Evolutionary conservation across 1,140 invertebrate genomes (phyloP), one percentile per base, ranked within the genome.

Genomic region (Drosophila melanica): DNA sequence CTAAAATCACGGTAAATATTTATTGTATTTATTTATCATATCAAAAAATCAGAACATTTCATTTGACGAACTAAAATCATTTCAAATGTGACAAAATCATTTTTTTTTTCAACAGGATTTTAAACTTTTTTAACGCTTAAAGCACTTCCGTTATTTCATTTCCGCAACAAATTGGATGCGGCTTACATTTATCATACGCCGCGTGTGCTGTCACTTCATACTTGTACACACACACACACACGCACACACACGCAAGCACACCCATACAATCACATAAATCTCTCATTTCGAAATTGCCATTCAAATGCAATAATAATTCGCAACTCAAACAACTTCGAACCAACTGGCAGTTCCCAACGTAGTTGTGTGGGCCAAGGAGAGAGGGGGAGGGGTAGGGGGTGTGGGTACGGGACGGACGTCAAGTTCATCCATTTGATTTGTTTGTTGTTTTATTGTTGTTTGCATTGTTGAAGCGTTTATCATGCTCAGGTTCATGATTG

Each of bases 271-370:
- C 42, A 39, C 59, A 64, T 73, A 81, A 68, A 60, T 65, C 66
- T 67, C 59, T 53, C 41, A 44, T 54, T 27, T 48, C 48, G 37
- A 51, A 60, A 74, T 68, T 74, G 57, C 50, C 55, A 62, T 74
- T 74, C 59, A 76, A 79, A 72, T 79, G 80, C 80, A 76, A 84
- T 84, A 84, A 84, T 84, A 84, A 84, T 79, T 79, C 80, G 72
- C 59, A 66, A 58, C 62, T 72, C 76, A 79, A 76, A 84, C 55
- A 84, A 68, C 54, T 75, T 55, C 50, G 60, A 47, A 50, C 58
- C 64, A 81, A 66, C 71, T 75, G 77, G 33, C 77, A 80, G 53
- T 48, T 79, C 35, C 71, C 45, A 59, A n/a, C 48, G n/a, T n/a
- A n/a, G n/a, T n/a, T n/a, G n/a, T n/a, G n/a, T n/a, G 47, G 8